These are phyloP conservation scores for Eumacrocentrus americanus DNA, from an alignment of 2,888 invertebrate species.

Conservation along the genomic window DNA sequence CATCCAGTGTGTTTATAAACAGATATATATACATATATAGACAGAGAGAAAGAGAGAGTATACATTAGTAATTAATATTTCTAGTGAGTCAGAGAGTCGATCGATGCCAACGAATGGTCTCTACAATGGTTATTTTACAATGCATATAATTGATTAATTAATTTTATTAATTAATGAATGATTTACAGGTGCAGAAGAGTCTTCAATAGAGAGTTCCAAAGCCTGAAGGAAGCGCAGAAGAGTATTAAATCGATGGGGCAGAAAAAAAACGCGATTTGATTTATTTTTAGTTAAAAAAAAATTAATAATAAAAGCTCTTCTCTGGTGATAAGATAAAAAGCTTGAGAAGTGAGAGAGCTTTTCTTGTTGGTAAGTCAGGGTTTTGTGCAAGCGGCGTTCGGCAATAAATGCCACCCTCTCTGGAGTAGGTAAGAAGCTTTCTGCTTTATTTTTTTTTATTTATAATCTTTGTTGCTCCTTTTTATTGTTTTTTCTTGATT, in stretches of 20 bases:
- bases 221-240: constrained; percentile 12
- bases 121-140: constrained; percentile 13
- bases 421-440: not conserved
- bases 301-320: too few species aligned
- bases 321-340: not conserved
- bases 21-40: not conserved
- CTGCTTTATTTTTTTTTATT: not conserved
- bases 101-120: constrained; percentile 13
- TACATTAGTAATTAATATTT: not conserved
- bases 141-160: not conserved
- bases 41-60: not conserved
- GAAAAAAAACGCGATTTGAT: not conserved
- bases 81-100: constrained; percentile 1
- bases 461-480: not conserved
- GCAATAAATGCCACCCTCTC: constrained; percentile 3
- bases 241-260: not conserved
- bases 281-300: not conserved
- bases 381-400: constrained; percentile 10
- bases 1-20: constrained; percentile 6
- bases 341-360: not conserved
- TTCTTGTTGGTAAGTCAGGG: not conserved
- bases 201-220: not conserved
- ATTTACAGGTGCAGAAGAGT: not conserved
- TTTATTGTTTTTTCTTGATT: constrained; percentile 19
- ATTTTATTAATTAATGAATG: not conserved